Conservation (phyloP, 2,888 invertebrate genomes). For the Alentia gelatinosa region DNA sequence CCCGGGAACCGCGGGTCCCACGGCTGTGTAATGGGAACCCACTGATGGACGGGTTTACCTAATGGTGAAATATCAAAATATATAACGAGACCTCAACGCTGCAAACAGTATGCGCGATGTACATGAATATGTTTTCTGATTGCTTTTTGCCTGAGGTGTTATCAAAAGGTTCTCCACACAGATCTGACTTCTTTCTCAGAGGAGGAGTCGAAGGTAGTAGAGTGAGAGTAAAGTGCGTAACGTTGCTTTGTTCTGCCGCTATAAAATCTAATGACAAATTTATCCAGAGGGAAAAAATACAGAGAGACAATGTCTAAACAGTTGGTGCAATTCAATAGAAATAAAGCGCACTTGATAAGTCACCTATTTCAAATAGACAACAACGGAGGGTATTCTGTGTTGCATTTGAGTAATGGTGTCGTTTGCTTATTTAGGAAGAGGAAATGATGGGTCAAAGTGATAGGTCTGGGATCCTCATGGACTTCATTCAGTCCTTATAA, state of each 20-base stretch:
- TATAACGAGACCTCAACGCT: not conserved
- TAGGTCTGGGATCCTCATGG: not conserved
- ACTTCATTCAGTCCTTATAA: not conserved
- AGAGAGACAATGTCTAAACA: not conserved
- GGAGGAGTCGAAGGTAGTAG: slow-evolving; percentile 1
- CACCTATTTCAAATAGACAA: not conserved
- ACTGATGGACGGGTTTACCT: not conserved
- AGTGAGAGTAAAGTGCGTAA: too few relatives aligned
- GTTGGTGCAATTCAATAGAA: not conserved
- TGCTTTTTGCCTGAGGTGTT: not conserved
- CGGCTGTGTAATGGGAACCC: not conserved
- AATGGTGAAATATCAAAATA: too few relatives aligned
- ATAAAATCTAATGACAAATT: not conserved
- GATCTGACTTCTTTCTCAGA: too few relatives aligned
- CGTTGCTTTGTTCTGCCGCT: not conserved
- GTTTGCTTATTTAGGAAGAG: not conserved
- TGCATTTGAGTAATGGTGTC: not conserved
- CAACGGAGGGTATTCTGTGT: not conserved
- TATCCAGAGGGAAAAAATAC: not conserved
- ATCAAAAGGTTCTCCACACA: not conserved
- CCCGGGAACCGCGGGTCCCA: not conserved
- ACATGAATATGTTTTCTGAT: not conserved
- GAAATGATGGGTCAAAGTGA: not conserved
- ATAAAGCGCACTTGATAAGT: slow-evolving; percentile 19
- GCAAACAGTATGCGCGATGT: not conserved